These are phyloP conservation scores for Vimba vimba DNA, from an alignment of 2,113 vertebrate species.

Conservation along the genomic window DNA sequence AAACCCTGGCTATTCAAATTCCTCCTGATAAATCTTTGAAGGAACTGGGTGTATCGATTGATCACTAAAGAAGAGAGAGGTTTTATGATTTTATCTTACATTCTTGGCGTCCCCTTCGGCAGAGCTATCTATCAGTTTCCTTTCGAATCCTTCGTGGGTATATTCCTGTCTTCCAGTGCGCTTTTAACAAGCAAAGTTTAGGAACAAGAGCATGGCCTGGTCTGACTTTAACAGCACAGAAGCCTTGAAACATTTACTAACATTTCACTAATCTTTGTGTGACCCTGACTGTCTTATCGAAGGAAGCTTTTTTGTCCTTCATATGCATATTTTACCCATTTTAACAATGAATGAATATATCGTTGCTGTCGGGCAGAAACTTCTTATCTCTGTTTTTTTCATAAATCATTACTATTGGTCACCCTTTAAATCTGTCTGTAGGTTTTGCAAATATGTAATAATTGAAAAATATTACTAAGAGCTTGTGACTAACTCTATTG, in stretches of 20 bases:
- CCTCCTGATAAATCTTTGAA: slow-evolving; percentile 31
- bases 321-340: background rate
- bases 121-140: slow-evolving; percentile 29
- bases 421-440: no score
- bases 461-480: no score
- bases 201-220: slow-evolving; percentile 17
- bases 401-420: no score
- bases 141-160: background rate
- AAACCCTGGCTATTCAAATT: slow-evolving; percentile 30
- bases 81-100: slow-evolving; percentile 41
- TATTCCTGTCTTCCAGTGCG: slow-evolving; percentile 7
- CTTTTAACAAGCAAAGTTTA: slow-evolving; percentile 30
- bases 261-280: slow-evolving; percentile 25
- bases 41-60: slow-evolving; percentile 17
- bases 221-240: slow-evolving; percentile 13
- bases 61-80: slow-evolving; percentile 33
- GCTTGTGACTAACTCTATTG: no score
- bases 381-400: no score
- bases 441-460: no score
- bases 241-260: slow-evolving; percentile 12
- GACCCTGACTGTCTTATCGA: background rate
- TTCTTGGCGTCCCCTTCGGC: slow-evolving; percentile 32
- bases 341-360: background rate
- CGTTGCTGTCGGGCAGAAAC: no score
- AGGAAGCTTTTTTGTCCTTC: background rate